Base-by-base conservation (phyloP, 1,140 invertebrate species). In the Zophobas atratus region DNA sequence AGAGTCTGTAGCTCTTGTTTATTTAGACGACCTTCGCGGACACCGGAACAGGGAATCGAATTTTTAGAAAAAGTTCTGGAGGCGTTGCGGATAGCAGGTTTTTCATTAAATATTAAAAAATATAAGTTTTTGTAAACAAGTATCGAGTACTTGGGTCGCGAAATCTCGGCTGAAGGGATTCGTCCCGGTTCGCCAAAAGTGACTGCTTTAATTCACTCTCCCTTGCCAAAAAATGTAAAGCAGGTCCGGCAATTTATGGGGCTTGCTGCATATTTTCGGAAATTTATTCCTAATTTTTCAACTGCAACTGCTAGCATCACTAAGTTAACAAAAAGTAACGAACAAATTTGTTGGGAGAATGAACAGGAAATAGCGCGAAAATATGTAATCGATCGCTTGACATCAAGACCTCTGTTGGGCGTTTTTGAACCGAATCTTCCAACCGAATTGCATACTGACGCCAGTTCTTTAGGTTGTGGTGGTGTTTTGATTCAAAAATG, bases 11-110 rank as follows among this genome's bases (percentile, higher is more conserved):
- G 79, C 83, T n/a, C 53, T 84, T 34, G 63, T 81, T n/a, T 85
- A 84, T 77, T 78, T 85, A 38, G 84, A 86, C 77, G 84, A 86
- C 75, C 80, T 6, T 72, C 81, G 1, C 39, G 53, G 53, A 46
- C 67, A 46, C 1, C 33, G 6, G 36, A 43, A 6, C 2, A 71
- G 43, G 2, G 8, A 6, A n/a, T 71, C 2, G 5, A 71, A n/a
- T 6, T 43, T 2, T 74, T 74, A 56, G 33, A n/a, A 6, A 8
- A 53, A 20, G 71, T 74, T 5, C 20, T 74, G 2, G 34, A 1
- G 2, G 34, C 53, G 4, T 39, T 75, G 8, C 53, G 33, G 41
- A 35, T n/a, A 39, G n/a, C 6, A 20, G 20, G 35, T 2, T 57
- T 75, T n/a, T 55, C 43, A 8, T 38, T 75, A 2, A 75, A 38